Evolutionary conservation across 2,797 vertebrate genomes (phyloP), one percentile per base, ranked within the genome.

Genomic region (Coregonus suidteri): DNA sequence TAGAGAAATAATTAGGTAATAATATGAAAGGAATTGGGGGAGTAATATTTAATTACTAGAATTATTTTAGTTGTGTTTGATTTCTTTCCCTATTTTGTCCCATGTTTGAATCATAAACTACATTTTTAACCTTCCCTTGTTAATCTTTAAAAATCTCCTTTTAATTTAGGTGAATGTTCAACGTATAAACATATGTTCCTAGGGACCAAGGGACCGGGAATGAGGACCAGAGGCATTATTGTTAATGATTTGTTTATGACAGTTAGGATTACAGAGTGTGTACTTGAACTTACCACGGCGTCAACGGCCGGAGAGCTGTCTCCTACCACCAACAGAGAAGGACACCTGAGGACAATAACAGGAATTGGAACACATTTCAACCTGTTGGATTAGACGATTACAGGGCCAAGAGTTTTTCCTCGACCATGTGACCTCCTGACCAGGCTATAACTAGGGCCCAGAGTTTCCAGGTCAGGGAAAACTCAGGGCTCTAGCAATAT

Each of bases 231-330:
- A 59, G n/a, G 56, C 72, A 76, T 82, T 79, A 78, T 69, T 78
- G 66, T 75, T 18, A 53, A 47, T 68, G 75, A 31, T 31, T 74
- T 16, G 64, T 78, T 74, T 79, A 71, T 9, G 64, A 31, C 59
- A 56, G 18, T 35, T 56, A 75, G 69, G 52, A 41, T 0, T 4
- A 51, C 9, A 65, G 59, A n/a, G 16, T 31, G 25, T 37, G 71
- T 6, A 73, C 25, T 47, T 47, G 20, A 89, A 76, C 5, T 0
- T 91, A 99, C 98, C 97, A 99, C 97, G 0, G 96, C 98, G 1
- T 99, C 98, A 86, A 99, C 98, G 0, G 98, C 97, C 0, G 98
- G 98, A 67, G 98, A 99, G 78, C 81, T 97, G 92, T 99, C 98
- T 0, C 98, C 98, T 4, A 99, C 98, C 86, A 99, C 97, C 89